These are phyloP conservation scores for Meiosimyza platycephala DNA, from an alignment of 2,888 invertebrate genomes.

Conservation along the genomic window DNA sequence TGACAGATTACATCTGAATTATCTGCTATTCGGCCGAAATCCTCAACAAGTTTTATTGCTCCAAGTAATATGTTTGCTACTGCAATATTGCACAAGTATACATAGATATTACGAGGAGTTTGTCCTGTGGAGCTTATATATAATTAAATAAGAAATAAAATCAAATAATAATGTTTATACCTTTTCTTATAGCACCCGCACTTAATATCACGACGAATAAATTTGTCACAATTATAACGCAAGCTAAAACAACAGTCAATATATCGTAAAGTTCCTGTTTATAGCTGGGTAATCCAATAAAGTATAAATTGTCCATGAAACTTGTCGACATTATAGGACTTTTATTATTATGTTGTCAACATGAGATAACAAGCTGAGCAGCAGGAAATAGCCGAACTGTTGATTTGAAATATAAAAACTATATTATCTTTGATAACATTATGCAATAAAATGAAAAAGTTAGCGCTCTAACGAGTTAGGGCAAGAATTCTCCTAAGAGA, in stretches of 20 bases:
- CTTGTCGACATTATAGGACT: too few relatives aligned
- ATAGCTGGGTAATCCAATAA: too few relatives aligned
- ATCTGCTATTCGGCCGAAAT: slow-evolving; percentile 63
- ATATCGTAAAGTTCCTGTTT: slow-evolving; percentile 65
- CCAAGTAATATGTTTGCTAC: slow-evolving; percentile 75
- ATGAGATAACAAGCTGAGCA: too few relatives aligned
- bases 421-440: too few relatives aligned
- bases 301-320: too few relatives aligned
- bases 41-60: slow-evolving; percentile 71
- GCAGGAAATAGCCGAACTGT: too few relatives aligned
- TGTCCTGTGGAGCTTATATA: slow-evolving; percentile 66
- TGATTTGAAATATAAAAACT: too few relatives aligned
- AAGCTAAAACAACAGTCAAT: slow-evolving; percentile 71
- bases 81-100: slow-evolving; percentile 75
- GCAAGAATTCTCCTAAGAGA: too few relatives aligned
- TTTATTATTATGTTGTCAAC: too few relatives aligned
- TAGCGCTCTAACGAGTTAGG: too few relatives aligned
- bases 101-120: slow-evolving; percentile 74
- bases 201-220: slow-evolving; percentile 75
- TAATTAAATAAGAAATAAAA: too few relatives aligned
- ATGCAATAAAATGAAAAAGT: too few relatives aligned
- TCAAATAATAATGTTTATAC: slow-evolving; percentile 60
- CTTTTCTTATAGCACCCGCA: slow-evolving; percentile 73
- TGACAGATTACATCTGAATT: slow-evolving; percentile 66
- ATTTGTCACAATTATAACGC: slow-evolving; percentile 72